Evolutionary conservation across 2,797 vertebrate genomes (phyloP).

Genomic region (Acipenser ruthenus): DNA sequence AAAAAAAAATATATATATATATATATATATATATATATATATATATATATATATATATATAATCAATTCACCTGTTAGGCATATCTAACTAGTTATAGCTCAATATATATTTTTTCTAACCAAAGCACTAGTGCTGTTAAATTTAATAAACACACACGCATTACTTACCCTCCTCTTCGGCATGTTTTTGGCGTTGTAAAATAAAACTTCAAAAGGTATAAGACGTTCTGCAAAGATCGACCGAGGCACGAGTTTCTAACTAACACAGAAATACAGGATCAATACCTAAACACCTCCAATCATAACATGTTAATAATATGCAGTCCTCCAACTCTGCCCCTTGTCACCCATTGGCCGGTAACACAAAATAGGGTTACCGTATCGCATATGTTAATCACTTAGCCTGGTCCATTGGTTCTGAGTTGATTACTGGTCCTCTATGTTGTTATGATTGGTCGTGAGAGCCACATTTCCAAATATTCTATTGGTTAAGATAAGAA

Average conservation of each 20-base stretch:
- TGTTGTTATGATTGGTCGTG: slow-evolving; percentile 46
- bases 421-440: slow-evolving; percentile 20
- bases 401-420: slow-evolving; percentile 36
- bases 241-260: slow-evolving; percentile 54
- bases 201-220: too few relatives aligned
- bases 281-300: slow-evolving; percentile 71
- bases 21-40: too few relatives aligned
- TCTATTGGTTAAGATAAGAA: too few relatives aligned
- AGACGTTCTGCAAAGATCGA: slow-evolving; percentile 18
- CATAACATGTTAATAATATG: slow-evolving; percentile 73
- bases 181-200: slow-evolving; percentile 43
- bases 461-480: slow-evolving; percentile 21
- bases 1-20: too few relatives aligned
- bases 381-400: slow-evolving; percentile 49
- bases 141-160: slow-evolving; percentile 9
- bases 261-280: slow-evolving; percentile 63
- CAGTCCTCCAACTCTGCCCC: slow-evolving; percentile 55
- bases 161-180: slow-evolving; percentile 72
- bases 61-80: slow-evolving; percentile 28
- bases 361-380: slow-evolving; percentile 27
- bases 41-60: too few relatives aligned
- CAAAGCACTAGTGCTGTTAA: slow-evolving; percentile 10
- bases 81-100: slow-evolving; percentile 17
- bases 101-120: neutral
- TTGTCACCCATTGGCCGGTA: slow-evolving; percentile 46